Evolutionary conservation across 2,113 vertebrate genomes (phyloP).

Genomic region (Drymodes brunneopygia): DNA sequence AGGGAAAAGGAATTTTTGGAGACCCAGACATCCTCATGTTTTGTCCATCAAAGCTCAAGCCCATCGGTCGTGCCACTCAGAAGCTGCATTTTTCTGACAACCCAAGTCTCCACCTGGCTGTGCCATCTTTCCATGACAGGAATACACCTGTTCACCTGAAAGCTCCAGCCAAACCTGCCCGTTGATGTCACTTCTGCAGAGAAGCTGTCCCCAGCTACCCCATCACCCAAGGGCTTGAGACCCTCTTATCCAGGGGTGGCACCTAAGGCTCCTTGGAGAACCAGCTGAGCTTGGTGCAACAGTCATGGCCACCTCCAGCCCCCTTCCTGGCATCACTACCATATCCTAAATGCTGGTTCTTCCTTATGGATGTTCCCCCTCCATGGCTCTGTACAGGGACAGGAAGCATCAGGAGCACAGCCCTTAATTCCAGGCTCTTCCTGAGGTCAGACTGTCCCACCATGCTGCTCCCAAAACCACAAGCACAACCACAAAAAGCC

Average conservation of each 20-base stretch:
- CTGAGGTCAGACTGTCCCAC: accelerated
- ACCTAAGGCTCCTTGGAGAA: neutral
- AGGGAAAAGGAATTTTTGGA: neutral
- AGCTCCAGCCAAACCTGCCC: neutral
- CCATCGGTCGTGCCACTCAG: accelerated
- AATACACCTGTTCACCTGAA: neutral
- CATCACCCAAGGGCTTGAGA: accelerated
- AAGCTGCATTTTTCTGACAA: neutral
- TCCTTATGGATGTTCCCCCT: accelerated
- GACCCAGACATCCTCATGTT: neutral
- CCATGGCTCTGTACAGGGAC: accelerated
- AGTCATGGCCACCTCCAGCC: neutral
- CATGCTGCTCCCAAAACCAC: accelerated
- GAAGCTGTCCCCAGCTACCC: neutral
- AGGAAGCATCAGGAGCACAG: neutral
- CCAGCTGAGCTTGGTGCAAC: neutral
- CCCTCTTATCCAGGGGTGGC: neutral
- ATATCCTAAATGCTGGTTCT: neutral
- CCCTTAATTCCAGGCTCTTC: neutral
- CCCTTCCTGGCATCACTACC: neutral
- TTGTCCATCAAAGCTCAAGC: neutral
- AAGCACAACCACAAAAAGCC: neutral
- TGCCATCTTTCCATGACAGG: neutral
- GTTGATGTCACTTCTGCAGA: neutral
- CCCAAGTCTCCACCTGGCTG: neutral